phyloP scores from a whole-genome alignment of 1,140 invertebrate genomes.

The Psix sp. region DNA sequence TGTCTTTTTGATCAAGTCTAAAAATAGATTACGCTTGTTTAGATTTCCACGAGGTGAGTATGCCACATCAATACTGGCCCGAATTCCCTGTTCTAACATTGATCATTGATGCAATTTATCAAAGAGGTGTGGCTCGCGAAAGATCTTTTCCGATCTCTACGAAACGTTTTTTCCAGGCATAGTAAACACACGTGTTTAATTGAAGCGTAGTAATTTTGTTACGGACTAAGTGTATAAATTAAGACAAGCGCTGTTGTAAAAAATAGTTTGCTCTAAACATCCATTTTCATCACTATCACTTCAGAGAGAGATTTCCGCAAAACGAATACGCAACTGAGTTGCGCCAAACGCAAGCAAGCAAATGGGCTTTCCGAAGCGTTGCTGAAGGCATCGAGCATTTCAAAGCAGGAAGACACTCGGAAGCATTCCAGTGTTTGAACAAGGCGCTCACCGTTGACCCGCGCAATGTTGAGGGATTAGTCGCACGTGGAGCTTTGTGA shows the following conservation, averaged over 20 bases:
- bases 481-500: constrained; percentile 92
- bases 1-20: too few relatives aligned
- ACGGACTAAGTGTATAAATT: constrained; percentile 30
- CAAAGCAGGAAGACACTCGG: constrained; percentile 91
- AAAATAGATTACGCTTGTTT: too few relatives aligned
- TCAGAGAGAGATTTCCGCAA: constrained; percentile 85
- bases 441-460: constrained; percentile 95
- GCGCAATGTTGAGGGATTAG: constrained; percentile 94
- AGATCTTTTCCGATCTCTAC: constrained; percentile 16
- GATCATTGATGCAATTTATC: too few relatives aligned
- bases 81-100: constrained; percentile 39
- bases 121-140: too few relatives aligned
- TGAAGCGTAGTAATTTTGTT: constrained; percentile 27
- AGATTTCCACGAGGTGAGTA: too few relatives aligned
- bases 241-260: too few relatives aligned
- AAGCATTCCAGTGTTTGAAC: constrained; percentile 96
- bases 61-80: too few relatives aligned
- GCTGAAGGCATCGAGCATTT: constrained; percentile 96
- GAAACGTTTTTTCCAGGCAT: constrained; percentile 40
- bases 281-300: constrained; percentile 54
- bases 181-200: constrained; percentile 18
- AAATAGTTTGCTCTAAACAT: too few relatives aligned
- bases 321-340: constrained; percentile 89
- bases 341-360: constrained; percentile 91
- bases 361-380: constrained; percentile 94